Conservation (phyloP, 2,797 vertebrate species). For the Chromobotia macracanthus region DNA sequence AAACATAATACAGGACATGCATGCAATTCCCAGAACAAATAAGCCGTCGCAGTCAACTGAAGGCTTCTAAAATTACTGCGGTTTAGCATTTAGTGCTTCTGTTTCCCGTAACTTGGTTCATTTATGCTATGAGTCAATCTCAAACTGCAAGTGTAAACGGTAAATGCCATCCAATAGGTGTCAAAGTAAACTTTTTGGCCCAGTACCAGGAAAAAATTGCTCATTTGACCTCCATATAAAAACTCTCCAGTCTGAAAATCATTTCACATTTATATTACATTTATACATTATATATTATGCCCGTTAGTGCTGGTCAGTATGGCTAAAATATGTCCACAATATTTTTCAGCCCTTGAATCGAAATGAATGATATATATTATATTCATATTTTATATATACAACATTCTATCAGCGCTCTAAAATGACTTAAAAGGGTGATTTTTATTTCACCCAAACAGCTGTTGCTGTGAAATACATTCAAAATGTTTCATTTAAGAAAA, state of each 20-base stretch:
- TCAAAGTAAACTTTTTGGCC: conserved; percentile 41
- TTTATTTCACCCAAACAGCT: no score
- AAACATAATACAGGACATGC: conserved; percentile 33
- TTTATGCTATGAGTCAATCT: conserved; percentile 24
- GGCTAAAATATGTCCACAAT: no score
- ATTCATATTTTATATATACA: no score
- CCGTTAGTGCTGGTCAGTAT: no score
- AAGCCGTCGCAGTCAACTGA: conserved; percentile 1
- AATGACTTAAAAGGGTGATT: no score
- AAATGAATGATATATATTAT: no score
- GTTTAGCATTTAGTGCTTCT: conserved; percentile 21
- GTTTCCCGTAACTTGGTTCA: conserved; percentile 35
- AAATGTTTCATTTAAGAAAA: no score
- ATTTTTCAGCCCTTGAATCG: no score
- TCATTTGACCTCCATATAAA: conserved; percentile 14
- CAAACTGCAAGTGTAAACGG: conserved; percentile 32
- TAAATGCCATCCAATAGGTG: neutral
- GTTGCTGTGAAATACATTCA: no score
- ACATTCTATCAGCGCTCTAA: no score
- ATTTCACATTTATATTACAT: neutral
- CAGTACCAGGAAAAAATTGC: neutral
- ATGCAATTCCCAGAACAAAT: conserved; percentile 35
- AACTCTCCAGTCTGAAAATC: neutral
- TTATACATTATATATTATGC: neutral
- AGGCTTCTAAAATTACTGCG: conserved; percentile 33